These are phyloP conservation scores for Catharus ustulatus DNA, from an alignment of 2,797 vertebrate species.

Conservation along the genomic window DNA sequence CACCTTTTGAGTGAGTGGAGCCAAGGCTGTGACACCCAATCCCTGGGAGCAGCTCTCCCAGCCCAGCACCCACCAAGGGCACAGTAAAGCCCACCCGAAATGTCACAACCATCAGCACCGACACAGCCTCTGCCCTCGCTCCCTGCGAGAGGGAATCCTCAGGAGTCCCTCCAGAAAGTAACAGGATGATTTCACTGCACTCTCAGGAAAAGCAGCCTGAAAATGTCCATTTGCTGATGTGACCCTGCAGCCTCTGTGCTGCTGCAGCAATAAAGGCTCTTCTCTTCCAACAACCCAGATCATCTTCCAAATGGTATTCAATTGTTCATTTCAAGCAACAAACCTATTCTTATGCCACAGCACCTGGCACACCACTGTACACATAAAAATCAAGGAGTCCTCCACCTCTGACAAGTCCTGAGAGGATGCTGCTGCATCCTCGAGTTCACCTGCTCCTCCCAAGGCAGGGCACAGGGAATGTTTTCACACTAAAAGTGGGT, in stretches of 20 bases:
- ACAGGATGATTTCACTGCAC: neutral
- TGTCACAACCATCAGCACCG: neutral
- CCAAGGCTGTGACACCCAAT: neutral
- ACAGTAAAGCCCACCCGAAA: neutral
- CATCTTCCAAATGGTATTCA: accelerated
- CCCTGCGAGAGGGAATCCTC: accelerated
- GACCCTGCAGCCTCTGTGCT: neutral
- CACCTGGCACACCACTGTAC: too few relatives aligned
- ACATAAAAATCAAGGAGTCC: neutral
- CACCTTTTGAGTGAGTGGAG: neutral
- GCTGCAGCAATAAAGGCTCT: neutral
- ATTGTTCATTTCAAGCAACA: neutral
- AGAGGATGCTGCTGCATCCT: neutral
- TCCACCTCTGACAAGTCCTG: neutral
- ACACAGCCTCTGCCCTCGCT: neutral
- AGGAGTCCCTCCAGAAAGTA: neutral
- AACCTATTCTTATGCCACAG: too few relatives aligned
- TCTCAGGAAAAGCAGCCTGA: neutral
- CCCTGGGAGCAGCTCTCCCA: neutral
- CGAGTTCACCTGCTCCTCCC: neutral
- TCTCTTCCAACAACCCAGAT: neutral
- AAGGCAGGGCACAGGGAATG: neutral
- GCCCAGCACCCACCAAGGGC: neutral
- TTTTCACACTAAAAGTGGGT: neutral
- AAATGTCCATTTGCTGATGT: neutral